Evolutionary conservation across 2,113 vertebrate species (phyloP).

Genomic region (Argyrosomus japonicus): DNA sequence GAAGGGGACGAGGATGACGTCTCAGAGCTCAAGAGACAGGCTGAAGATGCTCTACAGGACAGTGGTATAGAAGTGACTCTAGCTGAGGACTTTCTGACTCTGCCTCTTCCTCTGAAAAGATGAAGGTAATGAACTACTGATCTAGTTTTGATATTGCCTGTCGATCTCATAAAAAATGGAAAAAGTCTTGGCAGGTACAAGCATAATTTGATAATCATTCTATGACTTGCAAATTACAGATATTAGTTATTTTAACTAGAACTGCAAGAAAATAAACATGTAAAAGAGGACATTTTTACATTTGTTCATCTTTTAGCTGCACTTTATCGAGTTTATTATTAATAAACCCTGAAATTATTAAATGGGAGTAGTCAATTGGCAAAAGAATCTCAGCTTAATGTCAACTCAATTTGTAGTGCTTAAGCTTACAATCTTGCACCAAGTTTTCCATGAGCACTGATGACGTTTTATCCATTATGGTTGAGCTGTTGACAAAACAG

Average conservation of each 20-base stretch:
- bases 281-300: neutral
- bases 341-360: neutral
- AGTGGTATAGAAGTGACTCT: slow-evolving; percentile 84
- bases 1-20: slow-evolving; percentile 81
- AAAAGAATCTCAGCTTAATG: neutral
- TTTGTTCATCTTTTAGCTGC: neutral
- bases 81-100: slow-evolving; percentile 92
- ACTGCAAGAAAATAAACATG: neutral
- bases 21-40: slow-evolving; percentile 85
- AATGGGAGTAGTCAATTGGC: neutral
- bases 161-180: neutral
- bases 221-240: neutral
- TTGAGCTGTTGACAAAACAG: neutral
- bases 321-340: neutral
- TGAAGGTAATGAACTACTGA: neutral
- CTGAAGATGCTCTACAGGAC: slow-evolving; percentile 79
- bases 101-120: slow-evolving; percentile 85
- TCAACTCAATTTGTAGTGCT: neutral
- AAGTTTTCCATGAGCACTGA: neutral
- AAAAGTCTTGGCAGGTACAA: neutral
- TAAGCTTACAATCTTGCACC: no score
- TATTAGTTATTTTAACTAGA: neutral
- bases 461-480: neutral
- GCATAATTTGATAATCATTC: neutral
- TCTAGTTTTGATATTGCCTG: neutral